These are phyloP conservation scores for Macaca mulatta DNA, from an alignment of 2,113 vertebrate genomes.

Conservation along the genomic window DNA sequence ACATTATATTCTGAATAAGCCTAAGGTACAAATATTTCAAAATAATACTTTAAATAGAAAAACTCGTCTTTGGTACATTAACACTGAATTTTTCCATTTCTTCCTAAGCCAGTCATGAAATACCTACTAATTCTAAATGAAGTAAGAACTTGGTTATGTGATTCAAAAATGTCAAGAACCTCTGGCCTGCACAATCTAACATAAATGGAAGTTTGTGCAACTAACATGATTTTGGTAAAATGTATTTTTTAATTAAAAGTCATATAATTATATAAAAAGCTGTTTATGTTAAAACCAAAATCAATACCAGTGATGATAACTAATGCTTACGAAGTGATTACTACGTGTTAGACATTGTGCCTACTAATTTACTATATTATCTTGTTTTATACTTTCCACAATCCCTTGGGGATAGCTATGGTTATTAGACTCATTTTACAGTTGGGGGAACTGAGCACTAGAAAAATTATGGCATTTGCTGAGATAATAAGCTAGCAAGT, in stretches of 20 bases:
- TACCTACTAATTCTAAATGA: conserved; percentile 30
- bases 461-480: conserved; percentile 19
- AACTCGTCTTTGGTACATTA: not conserved
- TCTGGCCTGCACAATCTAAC: not conserved
- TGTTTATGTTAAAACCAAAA: conserved; percentile 42
- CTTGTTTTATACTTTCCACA: not conserved
- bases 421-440: not conserved
- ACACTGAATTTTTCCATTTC: conserved; percentile 18
- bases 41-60: conserved; percentile 2
- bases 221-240: not conserved
- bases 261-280: not conserved
- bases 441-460: not conserved
- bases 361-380: not conserved
- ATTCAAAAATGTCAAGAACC: not conserved
- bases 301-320: not conserved
- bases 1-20: not conserved
- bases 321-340: not conserved
- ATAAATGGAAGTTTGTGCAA: conserved; percentile 2
- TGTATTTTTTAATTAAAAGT: not conserved
- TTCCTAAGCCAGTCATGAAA: not conserved
- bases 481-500: not conserved
- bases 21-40: not conserved
- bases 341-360: not conserved
- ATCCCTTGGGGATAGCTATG: not conserved
- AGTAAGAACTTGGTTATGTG: not conserved